Conservation (phyloP, 2,797 vertebrate species). For the Sparus aurata region DNA sequence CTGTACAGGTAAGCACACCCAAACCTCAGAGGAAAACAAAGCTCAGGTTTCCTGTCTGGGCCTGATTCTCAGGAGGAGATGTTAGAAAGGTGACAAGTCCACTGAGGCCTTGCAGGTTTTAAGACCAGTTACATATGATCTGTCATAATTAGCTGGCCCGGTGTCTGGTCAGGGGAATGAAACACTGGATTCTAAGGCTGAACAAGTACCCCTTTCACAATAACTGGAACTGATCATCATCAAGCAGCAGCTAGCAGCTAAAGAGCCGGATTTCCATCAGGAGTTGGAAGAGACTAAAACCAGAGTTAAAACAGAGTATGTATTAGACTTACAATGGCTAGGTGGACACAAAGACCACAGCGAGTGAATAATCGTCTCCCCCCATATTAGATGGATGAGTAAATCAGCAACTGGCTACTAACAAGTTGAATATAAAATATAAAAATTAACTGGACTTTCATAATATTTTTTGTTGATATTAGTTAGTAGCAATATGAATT, state of each 20-base stretch:
- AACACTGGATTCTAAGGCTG: slow-evolving; percentile 46
- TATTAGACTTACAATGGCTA: not conserved
- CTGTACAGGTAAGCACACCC: slow-evolving; percentile 67
- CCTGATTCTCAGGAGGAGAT: slow-evolving; percentile 54
- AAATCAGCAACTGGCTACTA: not conserved
- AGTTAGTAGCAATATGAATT: too few species aligned
- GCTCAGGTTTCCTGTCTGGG: slow-evolving; percentile 68
- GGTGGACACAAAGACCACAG: not conserved
- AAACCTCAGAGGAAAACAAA: slow-evolving; percentile 64
- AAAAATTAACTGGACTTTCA: too few species aligned
- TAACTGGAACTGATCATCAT: not conserved
- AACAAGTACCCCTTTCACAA: not conserved
- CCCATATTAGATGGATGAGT: not conserved
- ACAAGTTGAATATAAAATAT: too few species aligned
- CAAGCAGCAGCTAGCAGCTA: not conserved
- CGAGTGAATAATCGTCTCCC: not conserved
- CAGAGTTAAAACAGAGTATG: not conserved
- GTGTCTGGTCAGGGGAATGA: slow-evolving; percentile 56
- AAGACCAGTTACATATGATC: slow-evolving; percentile 34
- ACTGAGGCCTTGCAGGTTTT: slow-evolving; percentile 54
- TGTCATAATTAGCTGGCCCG: slow-evolving; percentile 47
- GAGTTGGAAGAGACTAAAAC: not conserved
- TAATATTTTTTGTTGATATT: too few species aligned
- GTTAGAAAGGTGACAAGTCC: slow-evolving; percentile 56
- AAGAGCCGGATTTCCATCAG: not conserved